Percentiles rank a stretch among this genome's conserved stretches.
phyloP scores from a whole-genome alignment of 2,888 invertebrate genomes.

The Campoplex nolae region DNA sequence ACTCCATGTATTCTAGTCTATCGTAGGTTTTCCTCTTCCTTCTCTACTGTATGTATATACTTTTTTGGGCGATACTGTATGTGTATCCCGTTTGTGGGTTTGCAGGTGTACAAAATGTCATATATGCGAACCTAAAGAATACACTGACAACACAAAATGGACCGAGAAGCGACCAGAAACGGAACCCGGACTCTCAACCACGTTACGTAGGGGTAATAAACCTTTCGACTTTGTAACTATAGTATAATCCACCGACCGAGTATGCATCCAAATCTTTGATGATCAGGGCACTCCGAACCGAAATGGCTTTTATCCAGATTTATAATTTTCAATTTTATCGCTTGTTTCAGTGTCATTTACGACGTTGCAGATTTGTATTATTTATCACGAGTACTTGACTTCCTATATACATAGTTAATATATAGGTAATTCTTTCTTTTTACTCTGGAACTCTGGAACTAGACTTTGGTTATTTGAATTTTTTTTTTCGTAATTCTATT shows the following conservation, averaged over 20 bases:
- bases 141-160: too few species aligned
- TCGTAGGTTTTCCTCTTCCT: constrained; percentile 34
- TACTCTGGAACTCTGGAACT: too few species aligned
- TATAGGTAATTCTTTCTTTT: too few species aligned
- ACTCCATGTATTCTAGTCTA: constrained; percentile 60
- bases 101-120: constrained; percentile 60
- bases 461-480: too few species aligned
- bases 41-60: constrained; percentile 3
- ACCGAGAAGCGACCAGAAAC: background rate
- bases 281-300: background rate
- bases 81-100: constrained; percentile 33
- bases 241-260: constrained; percentile 11
- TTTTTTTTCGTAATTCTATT: too few species aligned
- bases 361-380: background rate
- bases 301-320: constrained; percentile 39
- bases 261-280: constrained; percentile 39
- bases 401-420: too few species aligned
- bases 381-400: too few species aligned
- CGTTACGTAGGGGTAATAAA: constrained; percentile 43
- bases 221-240: constrained; percentile 61
- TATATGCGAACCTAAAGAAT: constrained; percentile 31
- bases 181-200: background rate
- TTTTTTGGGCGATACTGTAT: constrained; percentile 9
- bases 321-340: constrained; percentile 38
- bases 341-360: background rate